Evolutionary conservation across 2,797 vertebrate genomes (phyloP).

Genomic region (Hephaestus fuliginosus): DNA sequence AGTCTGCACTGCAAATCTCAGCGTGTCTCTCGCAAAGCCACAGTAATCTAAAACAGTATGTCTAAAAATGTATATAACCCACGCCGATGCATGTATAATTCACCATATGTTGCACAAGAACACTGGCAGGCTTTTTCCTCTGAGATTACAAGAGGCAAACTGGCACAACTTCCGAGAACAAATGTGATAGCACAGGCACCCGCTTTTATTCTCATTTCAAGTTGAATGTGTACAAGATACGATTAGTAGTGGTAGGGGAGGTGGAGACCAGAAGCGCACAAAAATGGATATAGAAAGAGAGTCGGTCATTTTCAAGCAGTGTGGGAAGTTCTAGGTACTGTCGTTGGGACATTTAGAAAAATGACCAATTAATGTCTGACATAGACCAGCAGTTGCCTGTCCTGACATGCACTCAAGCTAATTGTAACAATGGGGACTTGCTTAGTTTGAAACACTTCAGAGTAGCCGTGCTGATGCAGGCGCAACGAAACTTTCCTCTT

Average conservation of each 20-base stretch:
- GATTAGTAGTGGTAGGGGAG: not conserved
- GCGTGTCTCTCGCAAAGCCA: not conserved
- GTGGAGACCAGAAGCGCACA: not conserved
- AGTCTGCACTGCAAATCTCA: constrained; percentile 18
- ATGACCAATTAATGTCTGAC: constrained; percentile 5
- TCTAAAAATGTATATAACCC: constrained; percentile 19
- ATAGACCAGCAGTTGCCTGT: constrained; percentile 7
- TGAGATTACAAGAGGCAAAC: constrained; percentile 17
- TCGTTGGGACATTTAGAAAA: constrained; percentile 13
- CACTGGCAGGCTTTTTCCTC: constrained; percentile 3
- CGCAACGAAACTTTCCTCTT: constrained; percentile 27
- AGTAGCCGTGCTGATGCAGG: constrained; percentile 24
- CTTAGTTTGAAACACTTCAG: constrained; percentile 23
- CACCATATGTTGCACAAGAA: constrained; percentile 18
- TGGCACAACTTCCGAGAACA: constrained; percentile 8
- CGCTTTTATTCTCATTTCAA: constrained; percentile 30
- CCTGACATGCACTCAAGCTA: constrained; percentile 5
- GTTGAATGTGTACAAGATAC: not conserved
- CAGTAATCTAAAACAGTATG: constrained; percentile 1
- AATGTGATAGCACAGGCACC: constrained; percentile 4
- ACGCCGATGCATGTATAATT: constrained; percentile 13
- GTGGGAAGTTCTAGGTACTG: not conserved
- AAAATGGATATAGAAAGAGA: not conserved
- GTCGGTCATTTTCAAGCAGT: not conserved
- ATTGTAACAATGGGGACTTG: constrained; percentile 26